Percentiles rank a stretch among this genome's conserved stretches.
phyloP scores from a whole-genome alignment of 2,113 vertebrate species.

The Amia ocellicauda region DNA sequence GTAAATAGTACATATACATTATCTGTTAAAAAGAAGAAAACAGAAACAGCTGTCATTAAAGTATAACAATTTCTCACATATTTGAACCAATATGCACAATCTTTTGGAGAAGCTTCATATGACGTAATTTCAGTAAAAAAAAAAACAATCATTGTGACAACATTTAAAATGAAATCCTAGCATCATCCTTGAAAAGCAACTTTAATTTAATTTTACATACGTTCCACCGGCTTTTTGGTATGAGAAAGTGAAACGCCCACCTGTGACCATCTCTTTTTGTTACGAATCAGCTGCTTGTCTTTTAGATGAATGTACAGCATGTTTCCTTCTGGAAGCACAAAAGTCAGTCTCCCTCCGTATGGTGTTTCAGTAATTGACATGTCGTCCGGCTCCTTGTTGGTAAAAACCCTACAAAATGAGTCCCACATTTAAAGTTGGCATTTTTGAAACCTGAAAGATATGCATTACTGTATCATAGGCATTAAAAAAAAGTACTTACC shows the following conservation, averaged over 20 bases:
- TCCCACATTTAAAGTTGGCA: neutral
- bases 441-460: neutral
- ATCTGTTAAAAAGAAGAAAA: slow-evolving; percentile 53
- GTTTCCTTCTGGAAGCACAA: slow-evolving; percentile 69
- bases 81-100: no score
- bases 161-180: no score
- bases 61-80: no score
- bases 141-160: no score
- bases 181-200: no score
- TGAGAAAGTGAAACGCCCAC: slow-evolving; percentile 37
- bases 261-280: slow-evolving; percentile 80
- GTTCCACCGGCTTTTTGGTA: neutral
- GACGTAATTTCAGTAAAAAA: no score
- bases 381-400: slow-evolving; percentile 68
- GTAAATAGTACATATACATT: slow-evolving; percentile 76
- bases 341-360: slow-evolving; percentile 66
- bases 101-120: no score
- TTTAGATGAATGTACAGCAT: slow-evolving; percentile 70
- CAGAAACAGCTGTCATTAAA: no score
- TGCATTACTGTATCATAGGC: neutral
- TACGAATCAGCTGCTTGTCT: slow-evolving; percentile 64
- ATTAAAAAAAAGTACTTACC: slow-evolving; percentile 39
- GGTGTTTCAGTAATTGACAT: slow-evolving; percentile 64
- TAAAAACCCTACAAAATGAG: slow-evolving; percentile 54
- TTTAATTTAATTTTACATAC: no score